Evolutionary conservation across 2,113 vertebrate species (phyloP).

Genomic region (Ochotona princeps): DNA sequence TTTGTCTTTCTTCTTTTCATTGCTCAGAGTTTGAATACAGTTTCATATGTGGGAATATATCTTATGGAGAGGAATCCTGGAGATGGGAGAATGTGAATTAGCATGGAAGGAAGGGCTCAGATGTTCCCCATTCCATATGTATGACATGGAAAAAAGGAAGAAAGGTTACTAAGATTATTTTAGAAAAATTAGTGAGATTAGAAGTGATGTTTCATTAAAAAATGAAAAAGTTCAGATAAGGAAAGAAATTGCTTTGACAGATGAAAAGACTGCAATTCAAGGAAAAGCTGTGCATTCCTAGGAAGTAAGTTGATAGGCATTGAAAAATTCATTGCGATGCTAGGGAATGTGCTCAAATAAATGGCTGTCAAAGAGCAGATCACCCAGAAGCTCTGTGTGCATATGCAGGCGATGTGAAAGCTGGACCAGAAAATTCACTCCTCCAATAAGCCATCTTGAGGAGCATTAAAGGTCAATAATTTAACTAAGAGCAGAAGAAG

Average conservation of each 20-base stretch:
- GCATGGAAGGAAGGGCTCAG: not conserved
- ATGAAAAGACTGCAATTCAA: conserved; percentile 20
- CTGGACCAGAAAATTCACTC: not conserved
- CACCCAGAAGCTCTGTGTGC: not conserved
- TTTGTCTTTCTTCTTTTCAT: not conserved
- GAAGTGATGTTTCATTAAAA: not conserved
- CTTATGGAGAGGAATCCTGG: not conserved
- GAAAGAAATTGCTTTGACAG: conserved; percentile 53
- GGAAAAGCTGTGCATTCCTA: not conserved
- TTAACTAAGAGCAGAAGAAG: not conserved
- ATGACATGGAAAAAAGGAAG: not conserved
- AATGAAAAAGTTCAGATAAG: not conserved
- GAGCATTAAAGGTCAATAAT: not conserved
- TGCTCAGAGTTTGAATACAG: not conserved
- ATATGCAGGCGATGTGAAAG: not conserved
- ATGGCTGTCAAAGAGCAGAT: not conserved
- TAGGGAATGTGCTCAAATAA: not conserved
- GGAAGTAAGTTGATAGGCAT: conserved; percentile 6
- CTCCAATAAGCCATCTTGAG: not conserved
- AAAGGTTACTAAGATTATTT: conserved; percentile 14
- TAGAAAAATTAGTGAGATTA: conserved; percentile 22
- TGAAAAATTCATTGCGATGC: conserved; percentile 17
- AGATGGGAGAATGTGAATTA: not conserved
- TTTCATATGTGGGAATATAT: not conserved
- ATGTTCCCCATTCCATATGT: not conserved